phyloP scores from a whole-genome alignment of 2,113 vertebrate species.

The Rhea americana region DNA sequence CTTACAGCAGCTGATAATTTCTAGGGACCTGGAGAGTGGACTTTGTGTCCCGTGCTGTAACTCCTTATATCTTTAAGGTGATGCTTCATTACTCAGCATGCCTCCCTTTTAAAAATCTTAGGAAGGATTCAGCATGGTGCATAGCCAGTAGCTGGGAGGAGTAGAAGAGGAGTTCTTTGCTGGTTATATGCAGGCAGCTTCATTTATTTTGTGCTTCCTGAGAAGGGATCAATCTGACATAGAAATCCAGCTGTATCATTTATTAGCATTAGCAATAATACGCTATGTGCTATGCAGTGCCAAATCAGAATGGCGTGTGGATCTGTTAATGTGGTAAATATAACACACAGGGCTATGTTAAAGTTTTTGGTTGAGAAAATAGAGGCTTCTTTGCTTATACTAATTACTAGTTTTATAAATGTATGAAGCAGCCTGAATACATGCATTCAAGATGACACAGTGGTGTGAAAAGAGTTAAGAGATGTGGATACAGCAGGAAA shows the following conservation, averaged over 20 bases:
- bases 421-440: neutral
- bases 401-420: neutral
- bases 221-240: neutral
- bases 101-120: neutral
- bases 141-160: neutral
- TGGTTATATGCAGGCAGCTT: neutral
- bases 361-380: neutral
- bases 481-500: neutral
- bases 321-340: neutral
- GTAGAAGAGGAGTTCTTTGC: neutral
- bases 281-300: fast-evolving
- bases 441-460: neutral
- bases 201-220: neutral
- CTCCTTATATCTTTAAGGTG: neutral
- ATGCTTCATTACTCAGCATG: neutral
- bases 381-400: neutral
- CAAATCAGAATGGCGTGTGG: neutral
- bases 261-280: neutral
- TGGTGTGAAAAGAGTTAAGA: neutral
- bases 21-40: neutral
- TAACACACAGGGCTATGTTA: neutral
- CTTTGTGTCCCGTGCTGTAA: fast-evolving
- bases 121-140: neutral
- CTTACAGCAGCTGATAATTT: neutral
- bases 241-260: neutral